Percentiles rank a stretch among this genome's conserved stretches.
phyloP scores from a whole-genome alignment of 64 coral and sea anemone species.

The Dendronephthya gigantea region DNA sequence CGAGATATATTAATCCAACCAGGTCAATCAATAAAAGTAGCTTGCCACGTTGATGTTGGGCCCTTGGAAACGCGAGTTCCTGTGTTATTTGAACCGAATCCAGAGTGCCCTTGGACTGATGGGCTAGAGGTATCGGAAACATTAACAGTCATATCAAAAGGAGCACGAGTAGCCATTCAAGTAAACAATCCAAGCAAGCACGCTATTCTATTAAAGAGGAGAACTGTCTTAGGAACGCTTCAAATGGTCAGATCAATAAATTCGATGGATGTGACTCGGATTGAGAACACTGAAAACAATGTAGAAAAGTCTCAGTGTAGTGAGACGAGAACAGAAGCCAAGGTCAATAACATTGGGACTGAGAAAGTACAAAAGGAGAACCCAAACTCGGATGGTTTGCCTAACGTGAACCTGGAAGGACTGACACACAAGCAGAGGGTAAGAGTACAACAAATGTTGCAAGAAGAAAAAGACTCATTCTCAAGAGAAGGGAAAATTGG shows the following conservation, averaged over 20 bases:
- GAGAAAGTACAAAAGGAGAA: background rate
- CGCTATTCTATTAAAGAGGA: background rate
- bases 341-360: no score
- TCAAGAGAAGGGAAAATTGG: background rate
- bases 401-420: background rate
- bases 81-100: constrained; percentile 6
- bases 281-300: background rate
- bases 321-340: background rate
- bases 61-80: background rate
- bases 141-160: background rate
- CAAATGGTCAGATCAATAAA: background rate
- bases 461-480: background rate
- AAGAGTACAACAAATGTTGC: background rate
- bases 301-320: background rate
- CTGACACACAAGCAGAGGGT: background rate
- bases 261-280: background rate
- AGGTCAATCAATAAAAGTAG: background rate
- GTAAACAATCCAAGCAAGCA: background rate
- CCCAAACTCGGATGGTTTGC: background rate
- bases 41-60: background rate
- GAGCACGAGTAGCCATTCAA: background rate
- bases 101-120: background rate
- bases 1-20: background rate
- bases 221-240: background rate
- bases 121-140: background rate